phyloP scores from a whole-genome alignment of 2,888 invertebrate species.

The Omphaloscelis lunosa region DNA sequence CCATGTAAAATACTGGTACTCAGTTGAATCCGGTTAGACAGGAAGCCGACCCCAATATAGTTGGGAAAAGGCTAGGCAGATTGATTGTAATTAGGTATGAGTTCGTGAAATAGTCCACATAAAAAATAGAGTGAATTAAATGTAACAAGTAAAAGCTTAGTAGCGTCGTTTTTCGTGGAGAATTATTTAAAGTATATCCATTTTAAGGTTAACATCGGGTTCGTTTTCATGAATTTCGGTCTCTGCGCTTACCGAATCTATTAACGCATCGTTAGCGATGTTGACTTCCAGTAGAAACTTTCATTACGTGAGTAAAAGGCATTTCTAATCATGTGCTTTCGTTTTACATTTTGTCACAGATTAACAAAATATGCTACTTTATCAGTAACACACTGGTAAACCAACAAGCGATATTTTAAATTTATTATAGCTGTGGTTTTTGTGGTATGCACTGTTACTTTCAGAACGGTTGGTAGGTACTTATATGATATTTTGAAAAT shows the following conservation, averaged over 20 bases:
- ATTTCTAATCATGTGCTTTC: slow-evolving; percentile 40
- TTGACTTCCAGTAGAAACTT: slow-evolving; percentile 13
- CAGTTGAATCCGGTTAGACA: background rate
- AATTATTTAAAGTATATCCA: background rate
- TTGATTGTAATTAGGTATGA: background rate
- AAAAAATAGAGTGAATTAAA: background rate
- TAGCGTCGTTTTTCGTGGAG: background rate
- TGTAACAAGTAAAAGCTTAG: background rate
- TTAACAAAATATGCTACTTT: background rate
- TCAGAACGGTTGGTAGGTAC: background rate
- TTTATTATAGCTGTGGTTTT: slow-evolving; percentile 18
- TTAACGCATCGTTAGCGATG: slow-evolving; percentile 22
- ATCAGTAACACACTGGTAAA: background rate
- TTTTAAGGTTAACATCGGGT: background rate
- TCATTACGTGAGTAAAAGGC: slow-evolving; percentile 24
- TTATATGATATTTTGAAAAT: background rate
- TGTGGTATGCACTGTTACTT: background rate
- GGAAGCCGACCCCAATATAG: background rate
- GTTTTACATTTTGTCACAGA: slow-evolving; percentile 14
- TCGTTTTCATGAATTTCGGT: background rate
- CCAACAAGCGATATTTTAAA: slow-evolving; percentile 1
- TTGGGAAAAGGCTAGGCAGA: background rate
- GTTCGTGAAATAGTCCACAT: background rate
- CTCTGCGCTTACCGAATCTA: slow-evolving; percentile 5
- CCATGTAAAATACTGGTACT: background rate